Evolutionary conservation across 2,113 vertebrate species (phyloP).

Genomic region (Dolichotis patagonum): DNA sequence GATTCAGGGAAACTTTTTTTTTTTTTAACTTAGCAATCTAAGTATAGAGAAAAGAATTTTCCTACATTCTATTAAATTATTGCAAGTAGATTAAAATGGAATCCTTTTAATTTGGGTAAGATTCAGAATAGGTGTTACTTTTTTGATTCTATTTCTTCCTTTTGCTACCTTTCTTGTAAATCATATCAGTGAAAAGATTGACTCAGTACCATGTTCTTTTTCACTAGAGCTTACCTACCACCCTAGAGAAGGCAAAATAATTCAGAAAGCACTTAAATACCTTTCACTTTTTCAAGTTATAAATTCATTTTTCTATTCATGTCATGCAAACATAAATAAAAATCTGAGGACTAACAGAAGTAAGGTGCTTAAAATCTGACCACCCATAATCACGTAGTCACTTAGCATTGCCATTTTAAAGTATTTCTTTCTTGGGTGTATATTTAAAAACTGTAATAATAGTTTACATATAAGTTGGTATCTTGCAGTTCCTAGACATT

Average conservation of each 20-base stretch:
- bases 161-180: background rate
- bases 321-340: background rate
- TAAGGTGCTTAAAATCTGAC: background rate
- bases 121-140: background rate
- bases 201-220: background rate
- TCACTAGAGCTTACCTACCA: background rate
- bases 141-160: background rate
- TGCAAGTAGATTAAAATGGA: background rate
- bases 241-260: background rate
- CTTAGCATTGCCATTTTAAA: background rate
- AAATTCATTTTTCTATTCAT: constrained; percentile 4
- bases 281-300: background rate
- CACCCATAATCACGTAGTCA: background rate
- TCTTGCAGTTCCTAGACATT: background rate
- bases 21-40: constrained; percentile 10
- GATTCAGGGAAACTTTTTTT: background rate
- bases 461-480: background rate
- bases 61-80: constrained; percentile 27
- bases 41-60: background rate
- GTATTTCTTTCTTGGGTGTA: background rate
- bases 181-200: background rate
- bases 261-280: background rate
- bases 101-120: background rate
- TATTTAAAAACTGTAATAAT: background rate
- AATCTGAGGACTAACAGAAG: constrained; percentile 42